Evolutionary conservation across 2,888 invertebrate genomes (phyloP).

Genomic region (Syrista parreyssii): DNA sequence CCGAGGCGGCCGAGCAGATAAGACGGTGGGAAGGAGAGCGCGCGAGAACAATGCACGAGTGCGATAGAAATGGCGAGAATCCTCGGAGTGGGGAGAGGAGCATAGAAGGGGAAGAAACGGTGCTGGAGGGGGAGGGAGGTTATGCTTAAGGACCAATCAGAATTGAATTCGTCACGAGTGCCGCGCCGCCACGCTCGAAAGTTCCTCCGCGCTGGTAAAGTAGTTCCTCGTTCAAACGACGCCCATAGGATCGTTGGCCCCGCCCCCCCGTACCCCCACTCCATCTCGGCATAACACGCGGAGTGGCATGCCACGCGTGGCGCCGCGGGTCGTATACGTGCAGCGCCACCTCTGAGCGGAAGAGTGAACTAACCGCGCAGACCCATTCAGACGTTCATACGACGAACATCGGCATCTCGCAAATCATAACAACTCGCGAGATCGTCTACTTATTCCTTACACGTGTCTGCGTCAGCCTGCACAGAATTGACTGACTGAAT

Average conservation of each 20-base stretch:
- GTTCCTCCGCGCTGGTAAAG: conserved; percentile 61
- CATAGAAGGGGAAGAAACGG: conserved; percentile 43
- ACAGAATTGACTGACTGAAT: background rate
- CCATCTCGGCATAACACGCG: conserved; percentile 43
- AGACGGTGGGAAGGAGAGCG: conserved; percentile 18
- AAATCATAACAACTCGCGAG: conserved; percentile 18
- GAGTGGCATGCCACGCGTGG: conserved; percentile 31
- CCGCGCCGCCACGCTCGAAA: conserved; percentile 53
- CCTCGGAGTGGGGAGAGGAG: conserved; percentile 54
- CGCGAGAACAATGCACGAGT: conserved; percentile 32
- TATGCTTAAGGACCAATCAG: conserved; percentile 71
- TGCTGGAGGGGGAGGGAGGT: conserved; percentile 61
- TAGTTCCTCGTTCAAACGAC: conserved; percentile 59
- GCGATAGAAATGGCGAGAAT: conserved; percentile 43
- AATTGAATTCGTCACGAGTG: conserved; percentile 71
- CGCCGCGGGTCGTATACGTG: conserved; percentile 35
- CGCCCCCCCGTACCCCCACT: conserved; percentile 54
- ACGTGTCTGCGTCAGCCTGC: background rate
- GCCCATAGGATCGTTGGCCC: conserved; percentile 57
- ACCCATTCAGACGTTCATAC: conserved; percentile 69
- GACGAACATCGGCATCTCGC: conserved; percentile 67
- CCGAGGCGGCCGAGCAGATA: conserved; percentile 23
- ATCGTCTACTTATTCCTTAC: conserved; percentile 9
- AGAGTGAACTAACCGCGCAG: conserved; percentile 65
- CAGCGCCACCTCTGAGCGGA: conserved; percentile 68